phyloP scores from a whole-genome alignment of 2,888 invertebrate species.

The Noctua janthina region DNA sequence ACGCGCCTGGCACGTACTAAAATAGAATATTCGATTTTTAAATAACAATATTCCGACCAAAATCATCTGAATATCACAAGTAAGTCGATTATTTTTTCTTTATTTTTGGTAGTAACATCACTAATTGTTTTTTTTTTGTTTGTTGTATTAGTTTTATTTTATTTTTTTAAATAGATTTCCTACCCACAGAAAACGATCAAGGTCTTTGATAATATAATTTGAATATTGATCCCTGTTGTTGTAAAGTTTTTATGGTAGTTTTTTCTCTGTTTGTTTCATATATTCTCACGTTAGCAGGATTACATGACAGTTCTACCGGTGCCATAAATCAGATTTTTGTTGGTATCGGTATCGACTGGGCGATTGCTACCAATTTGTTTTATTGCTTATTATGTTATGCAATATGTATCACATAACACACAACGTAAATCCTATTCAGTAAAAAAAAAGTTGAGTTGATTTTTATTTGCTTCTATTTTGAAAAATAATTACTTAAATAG shows the following conservation, averaged over 20 bases:
- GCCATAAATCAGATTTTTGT: neutral
- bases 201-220: constrained; percentile 29
- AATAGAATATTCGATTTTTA: constrained; percentile 70
- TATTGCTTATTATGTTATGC: neutral
- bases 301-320: constrained; percentile 15
- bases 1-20: constrained; percentile 72
- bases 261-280: neutral
- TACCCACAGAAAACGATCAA: constrained; percentile 48
- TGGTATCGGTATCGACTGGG: constrained; percentile 1
- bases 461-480: neutral
- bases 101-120: constrained; percentile 19
- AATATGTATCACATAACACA: neutral
- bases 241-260: neutral
- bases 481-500: neutral
- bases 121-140: constrained; percentile 28
- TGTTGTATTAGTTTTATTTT: constrained; percentile 14
- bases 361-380: neutral
- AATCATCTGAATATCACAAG: constrained; percentile 46
- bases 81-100: constrained; percentile 50
- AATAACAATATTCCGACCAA: constrained; percentile 54
- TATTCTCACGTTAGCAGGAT: neutral
- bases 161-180: constrained; percentile 38
- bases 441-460: neutral
- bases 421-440: neutral
- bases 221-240: constrained; percentile 16